These are phyloP conservation scores for Aelia acuminata DNA, from an alignment of 2,888 invertebrate genomes.

Conservation along the genomic window DNA sequence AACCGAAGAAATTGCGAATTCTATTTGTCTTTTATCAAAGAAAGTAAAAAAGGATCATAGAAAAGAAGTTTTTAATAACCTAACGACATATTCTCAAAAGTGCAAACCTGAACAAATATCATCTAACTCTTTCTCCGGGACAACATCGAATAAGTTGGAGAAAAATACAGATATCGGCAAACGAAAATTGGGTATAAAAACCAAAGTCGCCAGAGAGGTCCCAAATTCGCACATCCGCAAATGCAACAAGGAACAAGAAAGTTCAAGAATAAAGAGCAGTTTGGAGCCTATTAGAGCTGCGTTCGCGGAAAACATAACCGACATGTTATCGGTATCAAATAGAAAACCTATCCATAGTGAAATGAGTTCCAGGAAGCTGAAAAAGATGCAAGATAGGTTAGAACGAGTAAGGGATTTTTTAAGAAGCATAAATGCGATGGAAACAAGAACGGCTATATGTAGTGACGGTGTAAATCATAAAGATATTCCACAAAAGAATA, in stretches of 20 bases:
- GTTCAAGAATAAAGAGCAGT: background rate
- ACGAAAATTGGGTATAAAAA: background rate
- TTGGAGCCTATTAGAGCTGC: background rate
- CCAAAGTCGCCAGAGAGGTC: background rate
- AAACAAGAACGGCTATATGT: background rate
- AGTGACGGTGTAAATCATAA: constrained; percentile 14
- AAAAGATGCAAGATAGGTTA: background rate
- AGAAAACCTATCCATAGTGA: background rate
- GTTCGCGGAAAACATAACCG: background rate
- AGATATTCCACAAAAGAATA: background rate
- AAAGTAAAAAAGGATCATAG: background rate
- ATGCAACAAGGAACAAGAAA: background rate
- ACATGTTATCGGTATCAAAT: background rate
- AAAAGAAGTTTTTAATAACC: background rate
- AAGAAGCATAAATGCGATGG: background rate
- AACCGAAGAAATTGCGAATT: constrained; percentile 3
- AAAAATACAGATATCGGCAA: background rate
- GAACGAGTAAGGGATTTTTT: background rate
- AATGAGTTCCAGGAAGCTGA: background rate
- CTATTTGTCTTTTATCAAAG: background rate
- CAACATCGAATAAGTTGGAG: background rate
- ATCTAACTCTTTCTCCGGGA: background rate
- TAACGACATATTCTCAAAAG: background rate
- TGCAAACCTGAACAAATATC: background rate
- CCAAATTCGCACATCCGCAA: background rate